Conservation (phyloP, 1,140 invertebrate species). For the Ceratina japonica region DNA sequence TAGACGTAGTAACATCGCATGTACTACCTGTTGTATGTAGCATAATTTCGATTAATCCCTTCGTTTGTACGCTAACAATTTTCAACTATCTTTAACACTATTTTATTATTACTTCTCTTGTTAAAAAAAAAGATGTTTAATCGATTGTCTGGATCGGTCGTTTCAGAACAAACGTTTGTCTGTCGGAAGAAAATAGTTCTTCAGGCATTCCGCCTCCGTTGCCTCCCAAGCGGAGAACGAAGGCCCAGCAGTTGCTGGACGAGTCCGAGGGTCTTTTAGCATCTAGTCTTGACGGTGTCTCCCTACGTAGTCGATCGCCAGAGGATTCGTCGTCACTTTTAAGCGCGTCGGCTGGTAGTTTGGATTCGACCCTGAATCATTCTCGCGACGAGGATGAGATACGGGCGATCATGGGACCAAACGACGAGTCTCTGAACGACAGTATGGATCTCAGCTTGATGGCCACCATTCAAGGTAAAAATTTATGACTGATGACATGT, state of each 20-base stretch:
- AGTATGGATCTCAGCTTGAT: conserved; percentile 78
- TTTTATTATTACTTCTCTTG: too few relatives aligned
- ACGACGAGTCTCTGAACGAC: conserved; percentile 78
- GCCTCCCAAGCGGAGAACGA: conserved; percentile 86
- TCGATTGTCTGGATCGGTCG: not conserved
- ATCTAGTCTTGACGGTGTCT: conserved; percentile 82
- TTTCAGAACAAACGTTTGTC: conserved; percentile 70
- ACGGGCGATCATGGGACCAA: conserved; percentile 82
- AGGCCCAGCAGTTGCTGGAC: conserved; percentile 78
- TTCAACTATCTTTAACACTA: too few relatives aligned
- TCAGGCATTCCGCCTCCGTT: conserved; percentile 82
- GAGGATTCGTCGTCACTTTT: conserved; percentile 85
- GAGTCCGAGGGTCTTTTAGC: conserved; percentile 79
- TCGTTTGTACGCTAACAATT: too few relatives aligned
- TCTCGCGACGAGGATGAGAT: conserved; percentile 88
- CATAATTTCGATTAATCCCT: too few relatives aligned
- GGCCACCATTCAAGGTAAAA: conserved; percentile 76
- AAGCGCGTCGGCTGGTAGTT: conserved; percentile 87
- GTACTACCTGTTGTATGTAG: not conserved
- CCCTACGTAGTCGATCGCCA: conserved; percentile 83
- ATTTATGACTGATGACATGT: too few relatives aligned
- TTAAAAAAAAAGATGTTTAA: not conserved
- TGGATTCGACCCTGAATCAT: conserved; percentile 91
- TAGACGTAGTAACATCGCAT: conserved; percentile 1
- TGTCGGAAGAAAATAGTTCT: conserved; percentile 74